Conservation (phyloP, 2,888 invertebrate genomes). For the Thecophora atra region DNA sequence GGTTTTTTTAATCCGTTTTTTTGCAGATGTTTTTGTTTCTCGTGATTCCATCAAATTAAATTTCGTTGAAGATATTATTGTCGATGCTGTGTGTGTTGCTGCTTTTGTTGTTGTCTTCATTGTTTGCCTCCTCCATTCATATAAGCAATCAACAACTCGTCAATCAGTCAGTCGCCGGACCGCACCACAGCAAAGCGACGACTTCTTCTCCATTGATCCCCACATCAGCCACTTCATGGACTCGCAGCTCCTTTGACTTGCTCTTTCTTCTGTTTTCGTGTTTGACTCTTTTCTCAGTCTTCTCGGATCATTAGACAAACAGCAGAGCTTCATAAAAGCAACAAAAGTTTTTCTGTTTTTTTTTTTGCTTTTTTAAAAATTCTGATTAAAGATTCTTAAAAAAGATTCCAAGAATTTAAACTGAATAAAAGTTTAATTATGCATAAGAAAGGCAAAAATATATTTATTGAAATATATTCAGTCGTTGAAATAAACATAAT, state of each 20-base stretch:
- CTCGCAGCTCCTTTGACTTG: background rate
- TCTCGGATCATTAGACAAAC: too few relatives aligned
- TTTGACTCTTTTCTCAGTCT: too few relatives aligned
- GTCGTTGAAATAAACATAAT: background rate
- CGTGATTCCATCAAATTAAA: conserved; percentile 23
- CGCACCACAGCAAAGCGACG: background rate
- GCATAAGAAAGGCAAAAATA: background rate
- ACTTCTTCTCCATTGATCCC: conserved; percentile 10
- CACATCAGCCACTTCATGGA: background rate
- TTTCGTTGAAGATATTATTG: conserved; percentile 7
- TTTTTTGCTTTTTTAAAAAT: background rate
- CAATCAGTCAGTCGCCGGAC: background rate
- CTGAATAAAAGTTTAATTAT: background rate
- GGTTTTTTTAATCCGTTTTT: background rate
- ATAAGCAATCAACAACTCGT: background rate
- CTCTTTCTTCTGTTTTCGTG: background rate
- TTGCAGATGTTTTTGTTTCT: conserved; percentile 14
- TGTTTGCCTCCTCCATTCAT: background rate
- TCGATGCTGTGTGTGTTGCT: background rate
- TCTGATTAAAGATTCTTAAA: background rate
- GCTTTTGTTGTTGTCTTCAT: conserved; percentile 3
- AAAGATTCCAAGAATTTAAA: too few relatives aligned
- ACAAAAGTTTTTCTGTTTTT: background rate
- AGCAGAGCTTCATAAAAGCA: too few relatives aligned
- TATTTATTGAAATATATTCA: background rate